A percentile compares a stretch with the other conserved stretches of the same genome.
phyloP scores from a whole-genome alignment of 2,888 invertebrate species.

The Andricus quercusramuli region DNA sequence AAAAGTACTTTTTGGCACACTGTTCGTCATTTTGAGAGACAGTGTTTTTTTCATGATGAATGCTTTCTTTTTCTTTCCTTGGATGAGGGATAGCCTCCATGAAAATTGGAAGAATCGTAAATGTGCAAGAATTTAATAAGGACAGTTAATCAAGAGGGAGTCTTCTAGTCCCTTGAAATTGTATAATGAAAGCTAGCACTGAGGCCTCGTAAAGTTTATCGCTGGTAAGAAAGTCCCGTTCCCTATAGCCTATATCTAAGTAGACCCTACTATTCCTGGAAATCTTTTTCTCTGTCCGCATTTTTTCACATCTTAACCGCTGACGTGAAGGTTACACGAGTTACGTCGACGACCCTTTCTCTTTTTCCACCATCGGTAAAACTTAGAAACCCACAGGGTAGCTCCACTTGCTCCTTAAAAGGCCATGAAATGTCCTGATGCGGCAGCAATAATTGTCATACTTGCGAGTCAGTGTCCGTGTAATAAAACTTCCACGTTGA shows the following conservation, averaged over 20 bases:
- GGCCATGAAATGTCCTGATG: background rate
- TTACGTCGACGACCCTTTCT: slow-evolving; percentile 1
- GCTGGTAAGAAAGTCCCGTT: slow-evolving; percentile 59
- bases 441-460: slow-evolving; percentile 24
- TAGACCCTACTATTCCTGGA: slow-evolving; percentile 1
- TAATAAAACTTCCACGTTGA: slow-evolving; percentile 21
- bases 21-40: too few relatives aligned
- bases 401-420: background rate
- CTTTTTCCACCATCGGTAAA: slow-evolving; percentile 5
- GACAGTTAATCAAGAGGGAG: slow-evolving; percentile 47
- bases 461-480: slow-evolving; percentile 25
- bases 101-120: slow-evolving; percentile 24
- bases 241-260: slow-evolving; percentile 32
- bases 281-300: slow-evolving; percentile 43
- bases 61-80: too few relatives aligned
- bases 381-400: slow-evolving; percentile 5
- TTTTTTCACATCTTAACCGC: slow-evolving; percentile 37
- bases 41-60: too few relatives aligned
- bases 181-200: slow-evolving; percentile 55
- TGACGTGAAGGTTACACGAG: slow-evolving; percentile 1
- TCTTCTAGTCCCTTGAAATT: slow-evolving; percentile 40
- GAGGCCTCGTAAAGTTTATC: slow-evolving; percentile 69
- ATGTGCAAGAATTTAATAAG: slow-evolving; percentile 45
- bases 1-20: too few relatives aligned
- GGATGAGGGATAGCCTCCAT: too few relatives aligned